Evolutionary conservation across 2,888 invertebrate species (phyloP).

Genomic region (Timema podura): DNA sequence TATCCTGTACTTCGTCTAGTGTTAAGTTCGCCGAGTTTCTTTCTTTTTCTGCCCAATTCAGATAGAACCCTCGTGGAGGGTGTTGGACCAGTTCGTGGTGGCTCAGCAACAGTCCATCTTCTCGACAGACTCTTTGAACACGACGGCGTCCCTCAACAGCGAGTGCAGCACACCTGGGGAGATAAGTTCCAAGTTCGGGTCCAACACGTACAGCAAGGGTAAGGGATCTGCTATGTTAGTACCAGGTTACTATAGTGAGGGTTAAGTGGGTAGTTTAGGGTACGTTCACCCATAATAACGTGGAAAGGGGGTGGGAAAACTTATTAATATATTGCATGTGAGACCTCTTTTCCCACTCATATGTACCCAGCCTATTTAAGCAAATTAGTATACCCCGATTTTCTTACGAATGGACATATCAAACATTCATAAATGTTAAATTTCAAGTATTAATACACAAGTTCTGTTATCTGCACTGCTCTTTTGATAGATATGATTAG

Average conservation of each 20-base stretch:
- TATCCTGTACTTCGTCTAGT: too few species aligned
- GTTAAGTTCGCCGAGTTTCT: too few species aligned
- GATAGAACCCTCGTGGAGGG: slow-evolving; percentile 41
- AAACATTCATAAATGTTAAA: too few species aligned
- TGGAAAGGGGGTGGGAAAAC: background rate
- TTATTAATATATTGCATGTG: background rate
- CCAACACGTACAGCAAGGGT: slow-evolving; percentile 32
- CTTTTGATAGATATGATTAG: too few species aligned
- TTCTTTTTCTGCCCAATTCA: background rate
- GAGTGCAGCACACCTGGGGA: slow-evolving; percentile 21
- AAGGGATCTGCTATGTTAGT: background rate
- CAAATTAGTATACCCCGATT: too few species aligned
- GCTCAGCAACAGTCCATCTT: slow-evolving; percentile 42
- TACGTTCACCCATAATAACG: too few species aligned
- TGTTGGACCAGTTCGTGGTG: slow-evolving; percentile 42
- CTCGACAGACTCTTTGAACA: slow-evolving; percentile 43
- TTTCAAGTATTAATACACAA: too few species aligned
- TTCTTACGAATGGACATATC: too few species aligned
- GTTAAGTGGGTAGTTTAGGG: too few species aligned
- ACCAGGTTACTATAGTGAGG: background rate
- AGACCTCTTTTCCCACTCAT: too few species aligned
- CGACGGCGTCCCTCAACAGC: slow-evolving; percentile 43
- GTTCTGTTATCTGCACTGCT: too few species aligned
- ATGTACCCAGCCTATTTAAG: too few species aligned
- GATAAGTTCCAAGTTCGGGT: slow-evolving; percentile 25